A percentile compares a stretch with the other conserved stretches of the same genome.
These are phyloP conservation scores for Channallabes apus DNA, from an alignment of 2,797 vertebrate species.

Conservation along the genomic window DNA sequence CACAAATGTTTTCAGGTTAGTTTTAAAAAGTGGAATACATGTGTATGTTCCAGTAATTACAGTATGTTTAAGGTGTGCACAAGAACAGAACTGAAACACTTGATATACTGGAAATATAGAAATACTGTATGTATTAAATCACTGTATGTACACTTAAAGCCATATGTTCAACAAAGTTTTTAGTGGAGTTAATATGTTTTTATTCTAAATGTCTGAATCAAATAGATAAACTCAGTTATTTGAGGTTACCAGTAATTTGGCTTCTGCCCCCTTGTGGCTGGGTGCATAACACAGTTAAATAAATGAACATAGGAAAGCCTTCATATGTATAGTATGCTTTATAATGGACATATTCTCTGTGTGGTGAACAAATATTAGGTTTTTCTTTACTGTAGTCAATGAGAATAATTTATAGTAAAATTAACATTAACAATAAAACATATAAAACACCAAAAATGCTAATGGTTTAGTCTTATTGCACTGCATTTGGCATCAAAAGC, in stretches of 20 bases:
- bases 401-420: background rate
- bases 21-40: background rate
- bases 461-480: too few relatives aligned
- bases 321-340: background rate
- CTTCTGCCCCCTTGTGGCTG: slow-evolving; percentile 42
- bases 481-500: background rate
- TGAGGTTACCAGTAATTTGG: background rate
- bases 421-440: background rate
- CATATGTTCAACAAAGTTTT: background rate
- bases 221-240: background rate
- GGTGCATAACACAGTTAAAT: background rate
- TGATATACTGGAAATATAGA: background rate
- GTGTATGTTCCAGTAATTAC: background rate
- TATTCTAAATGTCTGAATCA: background rate
- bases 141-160: background rate
- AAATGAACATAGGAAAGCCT: background rate
- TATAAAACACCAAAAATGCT: too few relatives aligned
- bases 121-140: background rate
- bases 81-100: background rate
- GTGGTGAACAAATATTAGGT: background rate
- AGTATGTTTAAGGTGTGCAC: background rate
- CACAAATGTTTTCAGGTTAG: background rate
- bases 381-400: background rate
- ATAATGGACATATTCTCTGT: background rate
- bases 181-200: background rate